Conservation (phyloP, 2,113 vertebrate genomes). For the Nothobranchius furzeri region DNA sequence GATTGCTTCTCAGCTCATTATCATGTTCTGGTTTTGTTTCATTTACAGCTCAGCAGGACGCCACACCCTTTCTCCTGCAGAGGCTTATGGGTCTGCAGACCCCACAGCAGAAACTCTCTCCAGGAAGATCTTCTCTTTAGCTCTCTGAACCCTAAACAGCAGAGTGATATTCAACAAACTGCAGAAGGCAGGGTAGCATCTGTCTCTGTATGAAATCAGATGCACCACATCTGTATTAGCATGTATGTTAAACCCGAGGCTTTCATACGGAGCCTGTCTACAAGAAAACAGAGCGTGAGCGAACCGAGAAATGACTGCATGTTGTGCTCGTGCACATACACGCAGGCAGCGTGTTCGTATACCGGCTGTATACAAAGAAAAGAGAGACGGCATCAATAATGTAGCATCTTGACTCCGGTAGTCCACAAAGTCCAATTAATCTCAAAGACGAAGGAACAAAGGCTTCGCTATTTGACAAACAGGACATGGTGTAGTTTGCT, state of each 20-base stretch:
- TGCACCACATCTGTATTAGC: constrained; percentile 17
- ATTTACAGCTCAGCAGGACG: constrained; percentile 75
- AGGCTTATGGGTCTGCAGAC: constrained; percentile 60
- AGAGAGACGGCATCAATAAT: constrained; percentile 80
- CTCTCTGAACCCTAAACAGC: constrained; percentile 12
- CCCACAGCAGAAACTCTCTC: constrained; percentile 33
- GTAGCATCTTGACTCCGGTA: constrained; percentile 73
- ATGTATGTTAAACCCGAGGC: constrained; percentile 43
- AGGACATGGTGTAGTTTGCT: constrained; percentile 75
- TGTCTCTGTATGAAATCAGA: constrained; percentile 23
- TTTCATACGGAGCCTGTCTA: constrained; percentile 28
- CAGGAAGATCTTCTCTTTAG: constrained; percentile 26
- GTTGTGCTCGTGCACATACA: constrained; percentile 45
- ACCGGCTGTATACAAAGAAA: constrained; percentile 69
- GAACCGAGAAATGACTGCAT: constrained; percentile 45
- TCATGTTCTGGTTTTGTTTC: constrained; percentile 68
- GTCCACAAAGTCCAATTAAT: constrained; percentile 84
- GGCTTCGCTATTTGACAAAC: constrained; percentile 79
- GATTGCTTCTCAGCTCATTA: constrained; percentile 67
- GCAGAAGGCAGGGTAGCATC: constrained; percentile 8
- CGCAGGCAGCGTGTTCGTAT: constrained; percentile 70
- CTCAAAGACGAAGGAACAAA: constrained; percentile 80
- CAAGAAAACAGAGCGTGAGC: constrained; percentile 36
- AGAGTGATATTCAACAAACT: constrained; percentile 33
- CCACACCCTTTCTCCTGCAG: constrained; percentile 64